These are phyloP conservation scores for Gnathochromis pfefferi DNA, from an alignment of 2,113 vertebrate species.

Conservation along the genomic window DNA sequence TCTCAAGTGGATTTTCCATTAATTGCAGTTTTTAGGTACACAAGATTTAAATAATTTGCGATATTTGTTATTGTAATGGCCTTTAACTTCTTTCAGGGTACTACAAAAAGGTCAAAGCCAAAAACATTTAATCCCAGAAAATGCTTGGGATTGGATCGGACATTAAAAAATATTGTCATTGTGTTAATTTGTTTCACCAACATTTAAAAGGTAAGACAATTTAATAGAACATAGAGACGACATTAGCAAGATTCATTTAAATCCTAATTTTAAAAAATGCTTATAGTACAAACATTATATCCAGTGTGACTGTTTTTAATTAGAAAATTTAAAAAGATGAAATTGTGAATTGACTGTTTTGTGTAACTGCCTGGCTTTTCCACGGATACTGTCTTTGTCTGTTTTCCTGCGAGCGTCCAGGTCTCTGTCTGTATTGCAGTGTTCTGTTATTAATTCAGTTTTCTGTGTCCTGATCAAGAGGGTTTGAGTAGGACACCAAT, in stretches of 20 bases:
- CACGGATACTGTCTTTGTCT: background rate
- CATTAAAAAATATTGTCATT: background rate
- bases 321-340: background rate
- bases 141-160: rapidly evolving
- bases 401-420: background rate
- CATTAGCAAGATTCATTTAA: background rate
- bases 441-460: background rate
- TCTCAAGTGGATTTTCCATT: background rate
- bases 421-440: background rate
- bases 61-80: background rate
- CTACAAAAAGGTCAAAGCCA: background rate
- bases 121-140: background rate
- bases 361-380: background rate
- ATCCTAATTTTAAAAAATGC: background rate
- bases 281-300: background rate
- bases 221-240: background rate
- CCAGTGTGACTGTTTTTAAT: background rate
- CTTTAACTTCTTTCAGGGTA: rapidly evolving
- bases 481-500: constrained; percentile 34
- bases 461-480: constrained; percentile 33
- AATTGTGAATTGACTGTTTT: background rate
- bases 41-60: rapidly evolving
- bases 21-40: background rate
- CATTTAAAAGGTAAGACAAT: rapidly evolving
- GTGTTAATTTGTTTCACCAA: background rate